These are phyloP conservation scores for Clavelina lepadiformis DNA, from an alignment of 23 tunicate genomes.

Conservation along the genomic window DNA sequence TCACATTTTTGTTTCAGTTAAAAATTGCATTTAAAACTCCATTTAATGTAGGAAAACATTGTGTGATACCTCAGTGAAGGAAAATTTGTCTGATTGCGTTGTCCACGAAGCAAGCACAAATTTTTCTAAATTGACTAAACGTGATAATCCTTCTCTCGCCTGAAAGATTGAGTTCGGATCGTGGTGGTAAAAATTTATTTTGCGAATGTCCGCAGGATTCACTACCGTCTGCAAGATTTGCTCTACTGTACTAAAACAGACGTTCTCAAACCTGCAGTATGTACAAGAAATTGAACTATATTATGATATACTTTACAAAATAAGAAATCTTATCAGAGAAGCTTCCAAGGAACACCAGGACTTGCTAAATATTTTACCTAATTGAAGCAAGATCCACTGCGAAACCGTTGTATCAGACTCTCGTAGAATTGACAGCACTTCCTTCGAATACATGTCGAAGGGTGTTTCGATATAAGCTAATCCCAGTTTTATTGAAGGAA, in stretches of 20 bases:
- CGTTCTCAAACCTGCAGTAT: conserved; percentile 27
- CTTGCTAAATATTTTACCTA: conserved; percentile 9
- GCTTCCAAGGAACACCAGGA: not conserved
- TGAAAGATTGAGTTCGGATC: conserved; percentile 9
- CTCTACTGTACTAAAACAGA: not conserved
- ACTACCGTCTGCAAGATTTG: conserved; percentile 9
- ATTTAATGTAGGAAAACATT: too few species aligned
- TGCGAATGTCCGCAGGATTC: conserved; percentile 13
- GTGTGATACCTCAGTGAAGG: conserved; percentile 23
- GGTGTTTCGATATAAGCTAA: conserved; percentile 20
- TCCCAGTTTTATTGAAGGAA: conserved; percentile 22
- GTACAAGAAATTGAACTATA: not conserved
- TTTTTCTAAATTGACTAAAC: conserved; percentile 14
- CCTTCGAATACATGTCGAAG: conserved; percentile 14
- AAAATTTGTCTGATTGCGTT: conserved; percentile 5
- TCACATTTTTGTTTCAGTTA: too few species aligned
- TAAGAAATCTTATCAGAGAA: not conserved
- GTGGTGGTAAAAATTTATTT: conserved; percentile 15
- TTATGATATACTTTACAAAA: not conserved
- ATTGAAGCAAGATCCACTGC: conserved; percentile 26
- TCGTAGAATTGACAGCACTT: conserved; percentile 21
- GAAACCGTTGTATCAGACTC: conserved; percentile 9
- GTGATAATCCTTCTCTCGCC: conserved; percentile 4
- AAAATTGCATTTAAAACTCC: too few species aligned
- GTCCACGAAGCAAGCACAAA: conserved; percentile 18